Conservation (phyloP, 2,888 invertebrate genomes). For the Platypus cylindrus region DNA sequence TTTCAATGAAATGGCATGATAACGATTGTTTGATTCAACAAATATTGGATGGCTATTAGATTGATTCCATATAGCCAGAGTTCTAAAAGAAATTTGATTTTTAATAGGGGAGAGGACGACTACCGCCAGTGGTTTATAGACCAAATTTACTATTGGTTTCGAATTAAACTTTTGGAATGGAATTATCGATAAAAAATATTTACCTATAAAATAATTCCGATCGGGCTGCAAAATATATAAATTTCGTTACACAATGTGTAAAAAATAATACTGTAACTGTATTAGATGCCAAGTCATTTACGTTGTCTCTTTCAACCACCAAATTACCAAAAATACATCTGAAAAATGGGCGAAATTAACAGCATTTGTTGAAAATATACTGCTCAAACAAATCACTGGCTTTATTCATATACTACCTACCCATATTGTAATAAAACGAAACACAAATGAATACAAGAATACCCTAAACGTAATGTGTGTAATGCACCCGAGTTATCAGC, state of each 20-base stretch:
- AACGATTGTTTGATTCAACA: slow-evolving; percentile 61
- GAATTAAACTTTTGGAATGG: neutral
- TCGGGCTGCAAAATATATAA: slow-evolving; percentile 57
- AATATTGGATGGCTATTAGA: slow-evolving; percentile 74
- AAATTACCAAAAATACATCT: slow-evolving; percentile 53
- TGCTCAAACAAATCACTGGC: neutral
- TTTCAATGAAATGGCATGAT: slow-evolving; percentile 58
- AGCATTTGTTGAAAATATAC: too few relatives aligned
- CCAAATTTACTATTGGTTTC: too few relatives aligned
- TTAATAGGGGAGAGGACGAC: too few relatives aligned
- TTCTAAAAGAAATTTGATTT: slow-evolving; percentile 40
- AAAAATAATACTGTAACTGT: slow-evolving; percentile 75
- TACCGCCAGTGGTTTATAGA: too few relatives aligned
- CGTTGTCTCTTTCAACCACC: slow-evolving; percentile 58
- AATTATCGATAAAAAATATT: slow-evolving; percentile 17
- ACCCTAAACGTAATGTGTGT: slow-evolving; percentile 45
- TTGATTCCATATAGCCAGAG: slow-evolving; percentile 73
- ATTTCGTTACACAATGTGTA: slow-evolving; percentile 62
- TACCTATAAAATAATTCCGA: slow-evolving; percentile 65
- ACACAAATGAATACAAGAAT: slow-evolving; percentile 47
- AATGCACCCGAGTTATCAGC: slow-evolving; percentile 43
- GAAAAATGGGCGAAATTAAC: too few relatives aligned
- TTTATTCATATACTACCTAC: slow-evolving; percentile 19
- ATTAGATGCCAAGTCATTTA: slow-evolving; percentile 59
- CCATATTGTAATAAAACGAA: slow-evolving; percentile 50